Percentiles rank a stretch among this genome's conserved stretches.
Conservation (phyloP, 1,140 invertebrate genomes). For the Artemia franciscana region DNA sequence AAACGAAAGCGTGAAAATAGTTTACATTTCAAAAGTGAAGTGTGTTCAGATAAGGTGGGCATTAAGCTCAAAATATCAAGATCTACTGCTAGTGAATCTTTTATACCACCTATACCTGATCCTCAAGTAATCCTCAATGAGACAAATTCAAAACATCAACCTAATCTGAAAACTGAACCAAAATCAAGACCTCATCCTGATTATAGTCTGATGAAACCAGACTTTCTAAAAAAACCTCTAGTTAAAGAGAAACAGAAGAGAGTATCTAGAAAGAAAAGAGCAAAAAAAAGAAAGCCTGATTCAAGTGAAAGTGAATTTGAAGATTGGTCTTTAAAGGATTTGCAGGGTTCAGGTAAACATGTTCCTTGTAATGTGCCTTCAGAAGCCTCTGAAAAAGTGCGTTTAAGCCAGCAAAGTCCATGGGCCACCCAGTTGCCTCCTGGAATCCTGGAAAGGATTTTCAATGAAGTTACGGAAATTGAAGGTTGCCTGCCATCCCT, state of each 20-base stretch:
- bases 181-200: neutral
- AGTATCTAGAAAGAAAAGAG: neutral
- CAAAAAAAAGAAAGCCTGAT: neutral
- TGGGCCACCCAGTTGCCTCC: constrained; percentile 22
- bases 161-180: too few species aligned
- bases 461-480: constrained; percentile 32
- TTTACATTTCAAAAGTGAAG: neutral
- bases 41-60: neutral
- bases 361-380: too few species aligned
- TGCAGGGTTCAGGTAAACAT: too few species aligned
- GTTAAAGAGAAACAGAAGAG: neutral
- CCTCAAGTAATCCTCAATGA: neutral
- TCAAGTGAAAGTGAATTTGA: neutral
- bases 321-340: neutral
- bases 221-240: neutral
- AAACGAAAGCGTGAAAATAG: neutral
- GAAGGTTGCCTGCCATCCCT: constrained; percentile 46
- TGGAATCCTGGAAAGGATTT: constrained; percentile 40
- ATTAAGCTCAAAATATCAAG: neutral
- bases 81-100: neutral
- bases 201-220: neutral
- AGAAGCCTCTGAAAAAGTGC: neutral
- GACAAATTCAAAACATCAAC: too few species aligned
- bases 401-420: constrained; percentile 2
- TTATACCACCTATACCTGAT: neutral